Evolutionary conservation across 2,888 invertebrate genomes (phyloP).

Genomic region (Bursaphelenchus okinawaensis): DNA sequence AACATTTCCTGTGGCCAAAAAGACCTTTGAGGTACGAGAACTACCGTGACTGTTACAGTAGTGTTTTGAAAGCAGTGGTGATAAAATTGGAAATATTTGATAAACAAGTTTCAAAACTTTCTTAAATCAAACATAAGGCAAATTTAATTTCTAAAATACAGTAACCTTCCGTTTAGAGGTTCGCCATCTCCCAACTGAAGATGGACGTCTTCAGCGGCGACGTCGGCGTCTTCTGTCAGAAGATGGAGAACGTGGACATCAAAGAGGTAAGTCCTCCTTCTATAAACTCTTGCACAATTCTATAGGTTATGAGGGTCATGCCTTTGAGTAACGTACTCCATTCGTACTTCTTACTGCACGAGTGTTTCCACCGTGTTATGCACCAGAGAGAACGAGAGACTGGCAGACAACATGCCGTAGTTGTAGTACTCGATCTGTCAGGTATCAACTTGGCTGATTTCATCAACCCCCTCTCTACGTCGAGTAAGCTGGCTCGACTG

Average conservation of each 20-base stretch:
- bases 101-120: neutral
- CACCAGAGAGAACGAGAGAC: slow-evolving; percentile 41
- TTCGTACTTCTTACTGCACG: slow-evolving; percentile 49
- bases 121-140: neutral
- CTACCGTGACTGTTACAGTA: too few species aligned
- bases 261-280: slow-evolving; percentile 37
- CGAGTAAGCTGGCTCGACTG: slow-evolving; percentile 43
- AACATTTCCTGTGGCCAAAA: slow-evolving; percentile 28
- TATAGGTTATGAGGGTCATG: slow-evolving; percentile 45
- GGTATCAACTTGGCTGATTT: slow-evolving; percentile 47
- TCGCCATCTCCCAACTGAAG: slow-evolving; percentile 42
- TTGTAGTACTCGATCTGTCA: slow-evolving; percentile 45
- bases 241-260: slow-evolving; percentile 47
- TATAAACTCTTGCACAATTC: neutral
- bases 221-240: slow-evolving; percentile 49
- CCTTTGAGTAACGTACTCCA: slow-evolving; percentile 49
- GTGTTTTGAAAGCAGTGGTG: neutral
- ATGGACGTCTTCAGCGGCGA: slow-evolving; percentile 38
- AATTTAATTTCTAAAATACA: neutral
- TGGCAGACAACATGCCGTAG: slow-evolving; percentile 43
- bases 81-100: neutral
- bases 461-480: slow-evolving; percentile 45
- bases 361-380: slow-evolving; percentile 45
- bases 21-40: slow-evolving; percentile 43
- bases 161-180: slow-evolving; percentile 33